phyloP scores from a whole-genome alignment of 2,113 vertebrate species.

The Aythya baeri region DNA sequence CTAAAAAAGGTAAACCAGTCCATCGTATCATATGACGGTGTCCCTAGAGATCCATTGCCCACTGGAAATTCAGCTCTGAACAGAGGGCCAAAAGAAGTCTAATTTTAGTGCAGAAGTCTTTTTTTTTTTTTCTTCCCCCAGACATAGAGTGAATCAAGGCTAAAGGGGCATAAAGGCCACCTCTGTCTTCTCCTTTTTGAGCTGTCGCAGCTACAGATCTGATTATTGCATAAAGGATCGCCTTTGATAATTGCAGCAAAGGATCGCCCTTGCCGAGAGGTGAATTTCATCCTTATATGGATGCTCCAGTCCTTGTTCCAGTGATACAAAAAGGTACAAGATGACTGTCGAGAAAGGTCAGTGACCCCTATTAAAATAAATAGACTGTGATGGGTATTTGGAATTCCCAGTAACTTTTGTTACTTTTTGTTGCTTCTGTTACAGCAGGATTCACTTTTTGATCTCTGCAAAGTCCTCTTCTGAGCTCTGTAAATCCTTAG shows the following conservation, averaged over 20 bases:
- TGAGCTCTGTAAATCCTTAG: not conserved
- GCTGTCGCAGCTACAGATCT: not conserved
- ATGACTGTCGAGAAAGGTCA: not conserved
- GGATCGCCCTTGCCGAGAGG: not conserved
- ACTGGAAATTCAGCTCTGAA: not conserved
- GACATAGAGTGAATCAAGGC: not conserved
- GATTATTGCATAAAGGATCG: not conserved
- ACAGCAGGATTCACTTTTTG: not conserved
- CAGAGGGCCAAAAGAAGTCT: not conserved
- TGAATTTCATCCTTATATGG: not conserved
- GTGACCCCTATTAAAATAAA: constrained; percentile 24
- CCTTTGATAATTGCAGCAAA: not conserved
- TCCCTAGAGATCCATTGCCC: not conserved
- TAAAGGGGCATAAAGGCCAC: not conserved
- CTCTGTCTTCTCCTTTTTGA: constrained; percentile 12
- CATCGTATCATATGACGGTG: not conserved
- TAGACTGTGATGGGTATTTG: not conserved
- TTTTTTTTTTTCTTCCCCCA: not conserved
- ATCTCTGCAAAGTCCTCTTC: constrained; percentile 8
- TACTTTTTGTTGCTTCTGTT: not conserved
- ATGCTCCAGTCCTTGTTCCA: not conserved
- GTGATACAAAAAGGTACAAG: not conserved
- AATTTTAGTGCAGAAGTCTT: not conserved
- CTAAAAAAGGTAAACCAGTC: not conserved
- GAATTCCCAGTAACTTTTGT: constrained; percentile 21